Conservation (phyloP, 2,113 vertebrate species). For the Myocastor coypus region DNA sequence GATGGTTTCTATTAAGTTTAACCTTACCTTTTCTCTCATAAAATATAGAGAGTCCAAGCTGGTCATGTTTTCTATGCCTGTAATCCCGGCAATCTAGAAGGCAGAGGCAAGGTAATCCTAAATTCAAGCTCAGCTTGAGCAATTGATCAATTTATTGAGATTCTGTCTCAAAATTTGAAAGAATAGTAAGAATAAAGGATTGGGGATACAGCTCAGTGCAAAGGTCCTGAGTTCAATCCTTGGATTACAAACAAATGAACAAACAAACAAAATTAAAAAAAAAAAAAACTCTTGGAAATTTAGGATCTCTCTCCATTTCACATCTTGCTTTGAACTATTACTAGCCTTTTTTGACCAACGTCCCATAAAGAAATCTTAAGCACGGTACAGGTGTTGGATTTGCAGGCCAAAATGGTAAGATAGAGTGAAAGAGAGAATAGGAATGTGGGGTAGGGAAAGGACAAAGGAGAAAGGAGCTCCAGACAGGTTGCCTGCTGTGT, state of each 20-base stretch:
- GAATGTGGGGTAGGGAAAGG: too few species aligned
- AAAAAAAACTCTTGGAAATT: neutral
- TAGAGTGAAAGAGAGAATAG: neutral
- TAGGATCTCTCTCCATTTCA: neutral
- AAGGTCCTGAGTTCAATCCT: neutral
- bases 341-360: neutral
- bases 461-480: neutral
- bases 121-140: neutral
- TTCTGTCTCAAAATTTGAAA: neutral
- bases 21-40: neutral
- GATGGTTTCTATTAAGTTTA: neutral
- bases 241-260: neutral
- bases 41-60: neutral
- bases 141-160: neutral
- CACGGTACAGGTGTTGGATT: neutral
- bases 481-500: neutral
- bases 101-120: neutral
- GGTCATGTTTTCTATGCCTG: neutral
- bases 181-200: neutral
- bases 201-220: neutral
- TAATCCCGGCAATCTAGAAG: neutral
- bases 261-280: neutral
- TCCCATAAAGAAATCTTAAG: neutral
- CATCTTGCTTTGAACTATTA: neutral
- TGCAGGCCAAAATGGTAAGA: neutral